These are phyloP conservation scores for Hypsibius dujardini DNA, from an alignment of 1,140 invertebrate species.

Conservation along the genomic window DNA sequence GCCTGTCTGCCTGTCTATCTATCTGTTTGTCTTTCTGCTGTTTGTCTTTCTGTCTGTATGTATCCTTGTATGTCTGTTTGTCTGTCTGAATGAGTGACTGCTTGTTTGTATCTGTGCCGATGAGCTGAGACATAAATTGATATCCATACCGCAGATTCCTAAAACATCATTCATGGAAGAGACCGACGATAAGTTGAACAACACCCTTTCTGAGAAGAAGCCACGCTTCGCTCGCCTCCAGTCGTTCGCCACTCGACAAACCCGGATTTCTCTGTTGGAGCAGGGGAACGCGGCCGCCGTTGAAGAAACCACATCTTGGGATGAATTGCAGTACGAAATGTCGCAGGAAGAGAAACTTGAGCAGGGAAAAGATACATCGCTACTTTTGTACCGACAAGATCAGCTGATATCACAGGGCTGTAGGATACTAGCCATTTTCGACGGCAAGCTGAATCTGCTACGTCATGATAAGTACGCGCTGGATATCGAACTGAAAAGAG, in stretches of 20 bases:
- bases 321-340: not conserved
- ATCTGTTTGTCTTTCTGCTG: too few species aligned
- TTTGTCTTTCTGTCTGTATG: too few species aligned
- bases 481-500: conserved; percentile 13
- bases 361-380: not conserved
- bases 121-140: too few species aligned
- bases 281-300: not conserved
- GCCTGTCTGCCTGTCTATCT: too few species aligned
- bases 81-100: too few species aligned
- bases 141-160: too few species aligned
- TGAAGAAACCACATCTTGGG: not conserved
- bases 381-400: not conserved
- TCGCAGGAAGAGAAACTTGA: not conserved
- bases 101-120: too few species aligned
- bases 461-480: conserved; percentile 13
- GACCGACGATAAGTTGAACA: too few species aligned
- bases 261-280: not conserved
- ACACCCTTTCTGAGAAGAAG: too few species aligned
- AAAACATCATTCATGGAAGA: too few species aligned
- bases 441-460: conserved; percentile 13
- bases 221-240: conserved; percentile 10
- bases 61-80: too few species aligned
- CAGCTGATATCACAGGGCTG: not conserved
- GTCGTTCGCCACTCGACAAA: conserved; percentile 5
- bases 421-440: not conserved